Conservation (phyloP, 2,113 vertebrate species). For the Halichoerus grypus region DNA sequence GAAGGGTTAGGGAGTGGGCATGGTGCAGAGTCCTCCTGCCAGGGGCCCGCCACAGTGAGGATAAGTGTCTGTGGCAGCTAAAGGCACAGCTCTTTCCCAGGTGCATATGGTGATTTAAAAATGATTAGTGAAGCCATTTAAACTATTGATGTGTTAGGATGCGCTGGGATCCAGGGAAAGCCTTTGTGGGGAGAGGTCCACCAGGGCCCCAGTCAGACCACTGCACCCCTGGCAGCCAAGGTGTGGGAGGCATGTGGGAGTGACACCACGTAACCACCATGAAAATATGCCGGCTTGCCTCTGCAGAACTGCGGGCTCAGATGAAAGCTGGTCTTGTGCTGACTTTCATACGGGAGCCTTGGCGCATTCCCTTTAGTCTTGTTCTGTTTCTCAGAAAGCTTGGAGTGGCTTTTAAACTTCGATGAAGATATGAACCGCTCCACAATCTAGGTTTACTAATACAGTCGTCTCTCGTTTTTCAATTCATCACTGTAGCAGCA, state of each 20-base stretch:
- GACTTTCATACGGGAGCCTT: neutral
- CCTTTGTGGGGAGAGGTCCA: neutral
- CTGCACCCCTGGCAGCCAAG: neutral
- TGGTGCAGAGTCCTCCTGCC: neutral
- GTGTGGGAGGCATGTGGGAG: neutral
- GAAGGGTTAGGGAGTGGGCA: neutral
- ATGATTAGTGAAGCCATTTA: neutral
- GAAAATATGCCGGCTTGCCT: neutral
- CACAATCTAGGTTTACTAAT: neutral
- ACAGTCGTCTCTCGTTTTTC: neutral
- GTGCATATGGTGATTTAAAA: neutral
- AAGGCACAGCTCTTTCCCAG: neutral
- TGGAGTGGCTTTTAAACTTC: neutral
- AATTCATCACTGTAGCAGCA: neutral
- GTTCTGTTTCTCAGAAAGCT: neutral
- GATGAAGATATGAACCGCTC: neutral
- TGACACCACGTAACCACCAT: neutral
- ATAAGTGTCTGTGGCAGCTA: neutral
- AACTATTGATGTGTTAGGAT: neutral
- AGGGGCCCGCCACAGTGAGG: neutral
- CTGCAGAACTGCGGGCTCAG: neutral
- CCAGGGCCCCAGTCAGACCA: neutral
- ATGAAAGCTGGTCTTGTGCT: neutral
- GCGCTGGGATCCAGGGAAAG: neutral
- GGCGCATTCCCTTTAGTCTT: neutral